Evolutionary conservation across 2,797 vertebrate genomes (phyloP), one percentile per base, ranked within the genome.

Genomic region (Danionella dracula): DNA sequence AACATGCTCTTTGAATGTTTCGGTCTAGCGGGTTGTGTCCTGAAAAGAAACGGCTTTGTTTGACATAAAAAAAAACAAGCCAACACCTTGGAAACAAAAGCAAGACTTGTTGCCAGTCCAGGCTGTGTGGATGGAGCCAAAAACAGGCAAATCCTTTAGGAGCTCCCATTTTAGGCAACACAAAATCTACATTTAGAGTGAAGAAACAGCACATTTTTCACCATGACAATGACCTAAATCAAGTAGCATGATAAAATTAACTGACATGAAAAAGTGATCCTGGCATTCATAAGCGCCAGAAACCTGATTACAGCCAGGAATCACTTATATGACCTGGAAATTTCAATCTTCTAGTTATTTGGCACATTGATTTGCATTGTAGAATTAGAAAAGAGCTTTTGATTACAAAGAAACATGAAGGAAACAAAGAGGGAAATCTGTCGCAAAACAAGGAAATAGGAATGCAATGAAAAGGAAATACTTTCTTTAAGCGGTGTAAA

Each of bases 11-110:
- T 35, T 54, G 29, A 64, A 54, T 27, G 19, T 45, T 64, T 17
- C 35, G 29, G 38, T 54, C 29, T 66, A 42, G 41, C 20, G 41
- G 56, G 63, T 56, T 66, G 34, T 56, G 63, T 42, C 51, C 63
- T 48, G n/a, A 56, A 66, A 48, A 35, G 41, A 66, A 66, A 21
- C 21, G 19, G 21, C 15, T 37, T 41, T 19, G 40, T 31, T 56
- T 66, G 41, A 42, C 32, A 56, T 51, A 48, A 56, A 66, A 56
- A 57, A 11, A 35, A 16, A 59, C 19, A 45, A 5, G 29, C 53
- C 42, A 66, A 31, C 32, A 35, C 20, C 53, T 56, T 20, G 21
- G 7, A 8, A 15, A 44, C 32, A 15, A 56, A 15, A 56, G 32
- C 23, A 17, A 45, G 5, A 8, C 29, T 38, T 19, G 8, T 46